A percentile compares a stretch with the other conserved stretches of the same genome.
Conservation (phyloP, 1,140 invertebrate genomes). For the Drosophila pectinifera region DNA sequence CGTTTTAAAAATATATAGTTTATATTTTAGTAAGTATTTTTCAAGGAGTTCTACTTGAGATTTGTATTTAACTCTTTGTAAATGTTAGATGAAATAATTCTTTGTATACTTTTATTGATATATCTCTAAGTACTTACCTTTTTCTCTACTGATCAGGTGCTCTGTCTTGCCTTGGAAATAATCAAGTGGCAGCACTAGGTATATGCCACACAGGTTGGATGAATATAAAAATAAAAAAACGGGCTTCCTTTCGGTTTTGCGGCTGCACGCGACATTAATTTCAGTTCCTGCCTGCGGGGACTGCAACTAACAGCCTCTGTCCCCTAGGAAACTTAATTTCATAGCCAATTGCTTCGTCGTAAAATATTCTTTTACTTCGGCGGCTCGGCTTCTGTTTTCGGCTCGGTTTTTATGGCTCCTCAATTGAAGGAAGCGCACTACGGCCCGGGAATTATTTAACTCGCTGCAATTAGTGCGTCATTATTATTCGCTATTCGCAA, state of each 20-base stretch:
- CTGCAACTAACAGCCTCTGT: slow-evolving; percentile 58
- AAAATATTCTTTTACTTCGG: slow-evolving; percentile 53
- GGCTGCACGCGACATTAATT: slow-evolving; percentile 79
- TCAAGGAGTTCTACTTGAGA: rapidly evolving
- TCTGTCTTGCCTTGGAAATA: not conserved
- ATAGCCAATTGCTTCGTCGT: slow-evolving; percentile 79
- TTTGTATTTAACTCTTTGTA: not conserved
- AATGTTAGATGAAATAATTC: too few species aligned
- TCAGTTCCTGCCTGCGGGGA: slow-evolving; percentile 63
- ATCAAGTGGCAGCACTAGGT: slow-evolving; percentile 1
- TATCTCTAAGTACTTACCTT: not conserved
- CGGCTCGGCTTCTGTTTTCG: slow-evolving; percentile 15
- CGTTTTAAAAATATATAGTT: not conserved
- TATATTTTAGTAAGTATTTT: too few species aligned
- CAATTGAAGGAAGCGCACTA: slow-evolving; percentile 61
- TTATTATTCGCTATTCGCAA: slow-evolving; percentile 82
- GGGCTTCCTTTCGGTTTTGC: slow-evolving; percentile 41
- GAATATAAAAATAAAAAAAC: not conserved
- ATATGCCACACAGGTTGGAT: slow-evolving; percentile 28
- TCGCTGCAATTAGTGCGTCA: slow-evolving; percentile 77
- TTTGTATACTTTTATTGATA: not conserved
- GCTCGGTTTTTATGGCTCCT: slow-evolving; percentile 58
- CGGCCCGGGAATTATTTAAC: slow-evolving; percentile 42
- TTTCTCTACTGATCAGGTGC: not conserved
- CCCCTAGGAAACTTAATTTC: slow-evolving; percentile 74